These are phyloP conservation scores for Saccostrea glomerata DNA, from an alignment of 1,140 invertebrate species.

Conservation along the genomic window DNA sequence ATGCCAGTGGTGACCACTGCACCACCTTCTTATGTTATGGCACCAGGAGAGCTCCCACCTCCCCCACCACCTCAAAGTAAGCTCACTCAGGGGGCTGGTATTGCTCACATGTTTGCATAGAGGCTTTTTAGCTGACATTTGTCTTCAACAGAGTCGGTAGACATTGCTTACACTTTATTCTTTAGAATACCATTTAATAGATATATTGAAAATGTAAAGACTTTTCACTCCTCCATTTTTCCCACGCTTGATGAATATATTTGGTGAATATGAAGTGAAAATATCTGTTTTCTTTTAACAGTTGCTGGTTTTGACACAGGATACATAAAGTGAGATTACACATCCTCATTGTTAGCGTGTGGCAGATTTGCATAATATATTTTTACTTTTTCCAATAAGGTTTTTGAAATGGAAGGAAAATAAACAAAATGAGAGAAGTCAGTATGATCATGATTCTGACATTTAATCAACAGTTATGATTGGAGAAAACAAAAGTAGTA, in stretches of 20 bases:
- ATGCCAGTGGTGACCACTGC: conserved; percentile 66
- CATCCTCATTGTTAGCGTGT: not conserved
- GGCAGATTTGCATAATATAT: conserved; percentile 32
- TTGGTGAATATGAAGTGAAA: not conserved
- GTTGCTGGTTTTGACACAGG: conserved; percentile 32
- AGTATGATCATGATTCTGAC: not conserved
- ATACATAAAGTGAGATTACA: conserved; percentile 37
- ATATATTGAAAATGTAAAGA: not conserved
- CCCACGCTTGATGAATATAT: no score
- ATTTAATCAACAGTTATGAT: conserved; percentile 15
- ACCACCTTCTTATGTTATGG: conserved; percentile 63
- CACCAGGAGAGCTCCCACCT: conserved; percentile 63
- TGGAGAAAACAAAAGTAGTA: not conserved
- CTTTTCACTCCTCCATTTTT: not conserved
- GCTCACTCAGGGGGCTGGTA: not conserved
- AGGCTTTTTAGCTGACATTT: not conserved
- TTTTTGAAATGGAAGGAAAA: not conserved
- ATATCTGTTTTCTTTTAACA: conserved; percentile 10
- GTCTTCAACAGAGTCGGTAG: not conserved
- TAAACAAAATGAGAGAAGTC: conserved; percentile 5
- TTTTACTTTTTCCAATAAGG: conserved; percentile 9
- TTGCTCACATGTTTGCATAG: conserved; percentile 11
- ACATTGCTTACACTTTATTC: not conserved
- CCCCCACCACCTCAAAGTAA: conserved; percentile 41
- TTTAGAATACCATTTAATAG: not conserved